These are phyloP conservation scores for Turritopsis dohrnii DNA, from an alignment of 30 jellyfish, hydroid and myxozoan genomes.

Conservation along the genomic window DNA sequence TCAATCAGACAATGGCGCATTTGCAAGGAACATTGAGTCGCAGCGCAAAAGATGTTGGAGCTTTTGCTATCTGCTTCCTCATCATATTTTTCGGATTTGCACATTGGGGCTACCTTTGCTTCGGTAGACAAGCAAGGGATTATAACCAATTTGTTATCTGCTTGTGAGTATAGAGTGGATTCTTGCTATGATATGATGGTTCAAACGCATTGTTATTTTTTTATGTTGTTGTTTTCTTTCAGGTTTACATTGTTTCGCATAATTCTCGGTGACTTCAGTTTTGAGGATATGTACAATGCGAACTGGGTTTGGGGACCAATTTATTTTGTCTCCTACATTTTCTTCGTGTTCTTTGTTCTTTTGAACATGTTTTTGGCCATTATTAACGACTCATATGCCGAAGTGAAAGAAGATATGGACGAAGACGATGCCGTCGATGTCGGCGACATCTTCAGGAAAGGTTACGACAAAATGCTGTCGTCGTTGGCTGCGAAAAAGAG, in stretches of 20 bases:
- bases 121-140: slow-evolving; percentile 93
- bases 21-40: slow-evolving; percentile 73
- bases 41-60: slow-evolving; percentile 96
- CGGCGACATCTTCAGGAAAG: slow-evolving; percentile 82
- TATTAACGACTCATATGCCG: slow-evolving; percentile 93
- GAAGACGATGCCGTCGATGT: slow-evolving; percentile 87
- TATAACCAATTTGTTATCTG: slow-evolving; percentile 9
- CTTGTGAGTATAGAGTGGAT: neutral
- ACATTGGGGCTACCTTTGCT: slow-evolving; percentile 90
- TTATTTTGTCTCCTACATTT: slow-evolving; percentile 83
- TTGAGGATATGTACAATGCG: slow-evolving; percentile 83
- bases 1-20: slow-evolving; percentile 94
- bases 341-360: slow-evolving; percentile 90
- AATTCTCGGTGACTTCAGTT: slow-evolving; percentile 92
- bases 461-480: slow-evolving; percentile 92
- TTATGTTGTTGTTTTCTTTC: slow-evolving; percentile 10
- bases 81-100: slow-evolving; percentile 95
- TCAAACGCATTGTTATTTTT: too few species aligned
- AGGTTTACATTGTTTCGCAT: slow-evolving; percentile 94
- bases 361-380: slow-evolving; percentile 98
- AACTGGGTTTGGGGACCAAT: slow-evolving; percentile 84
- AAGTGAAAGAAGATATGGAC: slow-evolving; percentile 86
- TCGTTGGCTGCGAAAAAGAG: slow-evolving; percentile 60
- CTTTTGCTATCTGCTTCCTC: slow-evolving; percentile 90
- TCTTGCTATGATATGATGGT: neutral